Evolutionary conservation across 2,888 invertebrate genomes (phyloP), one percentile per base, ranked within the genome.

Genomic region (Hypolimnas misippus): DNA sequence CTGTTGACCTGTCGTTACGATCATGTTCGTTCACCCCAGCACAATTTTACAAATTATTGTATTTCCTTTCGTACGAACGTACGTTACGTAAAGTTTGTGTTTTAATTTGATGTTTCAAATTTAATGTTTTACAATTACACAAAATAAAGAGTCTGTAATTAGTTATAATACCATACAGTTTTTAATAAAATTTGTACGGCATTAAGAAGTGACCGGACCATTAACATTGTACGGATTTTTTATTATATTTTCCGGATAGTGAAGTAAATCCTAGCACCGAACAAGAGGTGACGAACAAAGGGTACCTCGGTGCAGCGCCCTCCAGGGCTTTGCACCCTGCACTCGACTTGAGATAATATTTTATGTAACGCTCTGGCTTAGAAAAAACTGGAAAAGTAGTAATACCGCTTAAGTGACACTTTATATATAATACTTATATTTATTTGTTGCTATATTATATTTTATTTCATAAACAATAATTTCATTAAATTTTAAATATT

Each of bases 261-360:
- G 64, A 52, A 54, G 63, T 52, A 60, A 61, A 62, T 46, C 58
- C 54, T 51, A 62, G 61, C 21, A 56, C 46, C 54, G 54, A 65
- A 59, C 62, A 67, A 68, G 67, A 69, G 71, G 65, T 57, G 63
- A 63, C 66, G 79, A 79, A 88, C 86, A 88, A 87, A 85, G 83
- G 80, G 78, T 82, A 78, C 81, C 69, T 67, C 70, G 66, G 78
- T 74, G 77, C 83, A 74, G 73, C 79, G 81, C 82, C 84, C 85
- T 80, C 73, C 70, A 78, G 87, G 81, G 76, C 81, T 76, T 82
- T 84, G 85, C 83, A 80, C 87, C 81, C 82, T 80, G 71, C 75
- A 73, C 74, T 76, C 76, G 75, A 75, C 78, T 82, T 77, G 70
- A 82, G 78, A 82, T 84, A 86, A 87, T 84, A 81, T 73, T 82